phyloP scores from a whole-genome alignment of 2,888 invertebrate species.

The Scaptomyza cyrtandrae region DNA sequence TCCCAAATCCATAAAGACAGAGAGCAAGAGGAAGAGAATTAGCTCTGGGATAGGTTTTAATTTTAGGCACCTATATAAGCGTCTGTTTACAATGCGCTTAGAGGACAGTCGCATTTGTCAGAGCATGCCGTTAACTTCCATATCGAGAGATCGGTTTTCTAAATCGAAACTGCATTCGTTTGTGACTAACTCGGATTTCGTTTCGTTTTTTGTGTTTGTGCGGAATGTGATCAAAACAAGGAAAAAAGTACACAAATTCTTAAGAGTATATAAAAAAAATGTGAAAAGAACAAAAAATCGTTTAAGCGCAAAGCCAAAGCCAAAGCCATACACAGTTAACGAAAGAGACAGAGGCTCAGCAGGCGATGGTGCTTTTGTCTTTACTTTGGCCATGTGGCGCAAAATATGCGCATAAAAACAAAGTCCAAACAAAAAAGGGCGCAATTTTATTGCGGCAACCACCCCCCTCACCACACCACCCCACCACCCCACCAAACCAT shows the following conservation, averaged over 20 bases:
- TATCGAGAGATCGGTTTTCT: constrained; percentile 21
- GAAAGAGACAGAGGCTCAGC: constrained; percentile 1
- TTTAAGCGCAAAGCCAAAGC: constrained; percentile 66
- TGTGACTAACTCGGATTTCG: constrained; percentile 46
- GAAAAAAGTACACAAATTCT: constrained; percentile 1
- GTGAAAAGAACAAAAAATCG: constrained; percentile 50
- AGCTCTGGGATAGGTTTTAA: constrained; percentile 47
- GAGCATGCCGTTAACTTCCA: constrained; percentile 53
- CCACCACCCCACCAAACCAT: neutral
- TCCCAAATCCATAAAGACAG: constrained; percentile 27
- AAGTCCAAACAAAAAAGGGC: constrained; percentile 65
- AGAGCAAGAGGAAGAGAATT: neutral
- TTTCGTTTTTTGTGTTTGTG: constrained; percentile 21
- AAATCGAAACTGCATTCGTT: constrained; percentile 56
- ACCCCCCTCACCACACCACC: neutral
- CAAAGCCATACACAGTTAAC: constrained; percentile 35
- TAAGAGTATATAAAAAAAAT: constrained; percentile 23
- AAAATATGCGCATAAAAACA: constrained; percentile 78
- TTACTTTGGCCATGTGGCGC: constrained; percentile 71
- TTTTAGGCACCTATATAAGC: constrained; percentile 79
- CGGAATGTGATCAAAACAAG: constrained; percentile 56
- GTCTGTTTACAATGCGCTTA: constrained; percentile 67
- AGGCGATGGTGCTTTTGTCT: constrained; percentile 7
- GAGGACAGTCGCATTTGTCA: constrained; percentile 70
- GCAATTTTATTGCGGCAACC: constrained; percentile 71